phyloP scores from a whole-genome alignment of 2,113 vertebrate genomes.

The Ornithorhynchus anatinus region DNA sequence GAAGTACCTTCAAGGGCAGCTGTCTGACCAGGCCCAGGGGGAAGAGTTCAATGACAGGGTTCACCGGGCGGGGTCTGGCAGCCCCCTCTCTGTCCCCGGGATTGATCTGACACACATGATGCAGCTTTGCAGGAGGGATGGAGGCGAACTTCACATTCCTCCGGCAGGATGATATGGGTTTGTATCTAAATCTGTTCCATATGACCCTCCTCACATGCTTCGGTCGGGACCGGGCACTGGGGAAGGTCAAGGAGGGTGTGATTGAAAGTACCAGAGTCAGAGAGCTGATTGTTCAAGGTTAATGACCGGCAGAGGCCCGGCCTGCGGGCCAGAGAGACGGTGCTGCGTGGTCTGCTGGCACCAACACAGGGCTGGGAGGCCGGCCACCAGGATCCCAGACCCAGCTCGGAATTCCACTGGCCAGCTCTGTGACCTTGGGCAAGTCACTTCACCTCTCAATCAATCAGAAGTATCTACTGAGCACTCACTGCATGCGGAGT shows the following conservation, averaged over 20 bases:
- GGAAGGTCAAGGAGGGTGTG: slow-evolving; percentile 59
- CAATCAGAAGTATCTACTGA: too few relatives aligned
- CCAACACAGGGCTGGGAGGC: fast-evolving
- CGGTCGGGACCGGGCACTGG: slow-evolving; percentile 67
- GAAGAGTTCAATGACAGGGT: slow-evolving; percentile 49
- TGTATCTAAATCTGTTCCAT: slow-evolving; percentile 92
- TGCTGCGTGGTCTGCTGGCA: background rate
- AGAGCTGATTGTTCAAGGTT: background rate
- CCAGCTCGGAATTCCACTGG: fast-evolving
- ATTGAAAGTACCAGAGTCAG: slow-evolving; percentile 62
- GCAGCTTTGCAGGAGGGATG: slow-evolving; percentile 74
- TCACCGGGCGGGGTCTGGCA: slow-evolving; percentile 49
- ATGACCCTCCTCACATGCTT: slow-evolving; percentile 92
- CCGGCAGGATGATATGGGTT: slow-evolving; percentile 73
- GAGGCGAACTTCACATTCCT: slow-evolving; percentile 76
- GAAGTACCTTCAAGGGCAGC: slow-evolving; percentile 30
- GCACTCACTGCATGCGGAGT: too few relatives aligned
- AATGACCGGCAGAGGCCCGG: too few relatives aligned
- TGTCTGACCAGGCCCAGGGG: background rate
- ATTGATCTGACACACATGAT: slow-evolving; percentile 78
- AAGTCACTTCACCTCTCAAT: too few relatives aligned
- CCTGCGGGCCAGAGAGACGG: background rate
- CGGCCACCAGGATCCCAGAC: background rate
- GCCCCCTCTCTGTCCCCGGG: slow-evolving; percentile 55
- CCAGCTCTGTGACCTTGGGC: fast-evolving